Evolutionary conservation across 2,888 invertebrate species (phyloP).

Genomic region (Gari tellinella): DNA sequence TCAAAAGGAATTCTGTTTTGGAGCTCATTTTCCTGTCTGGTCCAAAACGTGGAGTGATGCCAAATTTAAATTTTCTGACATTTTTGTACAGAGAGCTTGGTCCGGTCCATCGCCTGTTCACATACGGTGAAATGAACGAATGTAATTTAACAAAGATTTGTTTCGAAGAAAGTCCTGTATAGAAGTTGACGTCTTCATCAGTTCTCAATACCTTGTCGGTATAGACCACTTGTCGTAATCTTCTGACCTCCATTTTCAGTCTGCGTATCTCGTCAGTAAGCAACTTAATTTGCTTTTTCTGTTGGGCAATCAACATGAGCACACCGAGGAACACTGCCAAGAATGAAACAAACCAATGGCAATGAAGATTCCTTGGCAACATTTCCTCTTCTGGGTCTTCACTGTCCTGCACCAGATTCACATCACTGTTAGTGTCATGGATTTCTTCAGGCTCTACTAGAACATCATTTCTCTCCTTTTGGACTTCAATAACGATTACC

Average conservation of each 20-base stretch:
- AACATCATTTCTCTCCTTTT: too few relatives aligned
- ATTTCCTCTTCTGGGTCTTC: slow-evolving; percentile 2
- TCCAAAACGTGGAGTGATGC: slow-evolving; percentile 22
- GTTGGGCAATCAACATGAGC: neutral
- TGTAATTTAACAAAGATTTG: slow-evolving; percentile 40
- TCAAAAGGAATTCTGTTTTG: slow-evolving; percentile 43
- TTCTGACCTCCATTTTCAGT: too few relatives aligned
- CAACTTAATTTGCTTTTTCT: slow-evolving; percentile 8
- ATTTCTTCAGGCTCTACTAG: too few relatives aligned
- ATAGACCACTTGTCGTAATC: too few relatives aligned
- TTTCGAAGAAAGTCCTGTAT: slow-evolving; percentile 33
- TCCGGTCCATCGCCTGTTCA: slow-evolving; percentile 49
- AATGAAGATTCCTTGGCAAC: too few relatives aligned
- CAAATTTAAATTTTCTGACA: slow-evolving; percentile 19
- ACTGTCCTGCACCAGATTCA: neutral
- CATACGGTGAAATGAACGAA: slow-evolving; percentile 25
- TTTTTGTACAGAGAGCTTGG: slow-evolving; percentile 15
- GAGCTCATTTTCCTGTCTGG: slow-evolving; percentile 40
- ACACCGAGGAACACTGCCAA: slow-evolving; percentile 2
- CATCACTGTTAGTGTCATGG: neutral
- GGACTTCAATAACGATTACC: too few relatives aligned
- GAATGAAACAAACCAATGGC: neutral
- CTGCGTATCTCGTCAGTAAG: slow-evolving; percentile 1
- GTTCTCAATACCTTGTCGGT: slow-evolving; percentile 28
- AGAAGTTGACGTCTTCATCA: slow-evolving; percentile 42